Conservation (phyloP, 2,797 vertebrate species). For the Antrozous pallidus region DNA sequence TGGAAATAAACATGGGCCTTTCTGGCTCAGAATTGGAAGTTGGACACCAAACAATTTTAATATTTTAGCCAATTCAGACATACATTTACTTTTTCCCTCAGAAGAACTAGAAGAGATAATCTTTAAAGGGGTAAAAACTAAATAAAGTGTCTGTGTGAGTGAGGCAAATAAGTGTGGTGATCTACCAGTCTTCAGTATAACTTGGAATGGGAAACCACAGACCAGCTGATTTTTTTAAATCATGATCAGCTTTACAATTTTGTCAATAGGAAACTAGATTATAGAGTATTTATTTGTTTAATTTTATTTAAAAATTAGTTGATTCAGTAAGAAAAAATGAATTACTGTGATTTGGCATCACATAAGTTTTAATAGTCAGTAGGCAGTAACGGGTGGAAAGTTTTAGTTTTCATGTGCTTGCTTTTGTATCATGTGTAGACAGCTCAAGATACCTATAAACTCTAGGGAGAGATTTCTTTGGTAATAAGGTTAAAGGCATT, state of each 20-base stretch:
- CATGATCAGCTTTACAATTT: background rate
- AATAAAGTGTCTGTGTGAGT: background rate
- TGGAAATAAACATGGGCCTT: background rate
- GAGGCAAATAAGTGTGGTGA: background rate
- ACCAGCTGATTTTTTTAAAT: background rate
- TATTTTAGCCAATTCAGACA: background rate
- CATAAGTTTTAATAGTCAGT: background rate
- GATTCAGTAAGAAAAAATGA: background rate
- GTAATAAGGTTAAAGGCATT: background rate
- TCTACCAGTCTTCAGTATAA: background rate
- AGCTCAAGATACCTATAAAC: background rate
- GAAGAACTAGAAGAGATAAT: background rate
- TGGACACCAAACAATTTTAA: background rate
- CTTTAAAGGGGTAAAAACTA: background rate
- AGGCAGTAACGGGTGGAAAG: background rate
- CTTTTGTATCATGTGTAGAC: background rate
- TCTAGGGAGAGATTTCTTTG: background rate
- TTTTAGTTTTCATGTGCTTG: background rate
- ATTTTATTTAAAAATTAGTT: conserved; percentile 9
- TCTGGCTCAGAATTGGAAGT: background rate
- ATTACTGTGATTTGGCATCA: background rate
- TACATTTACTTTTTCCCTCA: background rate
- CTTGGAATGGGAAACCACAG: background rate
- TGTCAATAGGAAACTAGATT: background rate
- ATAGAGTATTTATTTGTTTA: background rate